phyloP scores from a whole-genome alignment of 2,113 vertebrate genomes.

The Psophia crepitans region DNA sequence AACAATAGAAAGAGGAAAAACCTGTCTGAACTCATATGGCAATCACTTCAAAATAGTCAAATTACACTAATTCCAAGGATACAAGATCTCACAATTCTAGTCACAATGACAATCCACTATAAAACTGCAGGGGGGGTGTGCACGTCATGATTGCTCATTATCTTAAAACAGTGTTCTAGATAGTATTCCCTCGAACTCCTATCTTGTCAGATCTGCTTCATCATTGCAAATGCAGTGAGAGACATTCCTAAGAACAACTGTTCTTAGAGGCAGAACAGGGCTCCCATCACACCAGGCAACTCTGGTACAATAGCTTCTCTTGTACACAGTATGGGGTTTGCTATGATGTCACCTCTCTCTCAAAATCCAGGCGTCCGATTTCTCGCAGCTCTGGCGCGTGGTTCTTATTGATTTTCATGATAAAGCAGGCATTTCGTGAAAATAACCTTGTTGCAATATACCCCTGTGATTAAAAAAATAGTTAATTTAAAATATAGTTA shows the following conservation, averaged over 20 bases:
- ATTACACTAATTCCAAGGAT: neutral
- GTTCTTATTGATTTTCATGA: slow-evolving; percentile 65
- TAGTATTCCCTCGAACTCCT: neutral
- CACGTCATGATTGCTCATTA: neutral
- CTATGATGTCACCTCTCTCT: slow-evolving; percentile 62
- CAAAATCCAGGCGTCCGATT: slow-evolving; percentile 56
- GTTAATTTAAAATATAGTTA: no score
- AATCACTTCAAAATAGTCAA: neutral
- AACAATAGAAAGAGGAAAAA: neutral
- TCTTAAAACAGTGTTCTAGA: neutral
- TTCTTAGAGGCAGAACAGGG: neutral
- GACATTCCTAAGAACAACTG: neutral
- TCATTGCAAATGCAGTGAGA: neutral
- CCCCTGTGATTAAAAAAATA: slow-evolving; percentile 26
- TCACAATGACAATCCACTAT: neutral
- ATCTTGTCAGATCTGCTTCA: neutral
- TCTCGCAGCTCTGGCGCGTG: slow-evolving; percentile 39
- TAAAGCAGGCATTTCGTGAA: slow-evolving; percentile 68
- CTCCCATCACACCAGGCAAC: neutral
- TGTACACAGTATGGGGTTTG: accelerated
- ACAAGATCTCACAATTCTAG: neutral
- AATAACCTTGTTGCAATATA: slow-evolving; percentile 69
- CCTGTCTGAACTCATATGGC: neutral
- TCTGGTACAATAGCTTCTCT: neutral
- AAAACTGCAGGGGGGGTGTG: neutral